phyloP scores from a whole-genome alignment of 1,140 invertebrate species.

The Watersipora subatra region DNA sequence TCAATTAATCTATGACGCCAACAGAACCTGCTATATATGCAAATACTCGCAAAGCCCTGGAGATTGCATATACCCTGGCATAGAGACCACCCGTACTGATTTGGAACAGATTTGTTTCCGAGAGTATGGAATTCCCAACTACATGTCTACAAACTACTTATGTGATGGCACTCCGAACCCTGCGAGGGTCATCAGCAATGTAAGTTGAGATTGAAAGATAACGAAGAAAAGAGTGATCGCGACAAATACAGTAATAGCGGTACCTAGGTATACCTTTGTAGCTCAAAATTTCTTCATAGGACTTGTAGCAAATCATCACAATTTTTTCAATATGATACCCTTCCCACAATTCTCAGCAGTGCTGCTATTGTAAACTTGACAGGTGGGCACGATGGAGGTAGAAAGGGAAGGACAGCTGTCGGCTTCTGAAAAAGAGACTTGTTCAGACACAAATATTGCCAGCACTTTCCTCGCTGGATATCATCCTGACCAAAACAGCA shows the following conservation, averaged over 20 bases:
- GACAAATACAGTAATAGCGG: no score
- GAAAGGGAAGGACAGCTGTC: background rate
- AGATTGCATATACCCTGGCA: background rate
- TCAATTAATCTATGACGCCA: background rate
- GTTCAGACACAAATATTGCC: background rate
- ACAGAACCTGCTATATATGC: background rate
- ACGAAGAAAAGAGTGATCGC: no score
- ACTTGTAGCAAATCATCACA: no score
- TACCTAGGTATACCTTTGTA: no score
- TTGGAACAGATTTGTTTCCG: background rate
- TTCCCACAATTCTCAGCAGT: no score
- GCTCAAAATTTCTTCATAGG: no score
- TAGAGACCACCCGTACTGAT: background rate
- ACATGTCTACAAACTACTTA: background rate
- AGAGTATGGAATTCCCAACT: background rate
- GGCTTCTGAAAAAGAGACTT: background rate
- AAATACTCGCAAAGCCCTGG: background rate
- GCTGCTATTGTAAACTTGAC: no score
- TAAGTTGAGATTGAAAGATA: background rate
- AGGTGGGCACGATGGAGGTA: background rate
- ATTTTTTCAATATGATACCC: no score
- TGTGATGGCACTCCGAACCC: background rate
- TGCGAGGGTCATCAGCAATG: background rate
- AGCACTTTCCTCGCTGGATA: background rate
- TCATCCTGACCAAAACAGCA: background rate